A percentile compares a stretch with the other conserved stretches of the same genome.
These are phyloP conservation scores for Watsonalla cultraria DNA, from an alignment of 2,888 invertebrate genomes.

Conservation along the genomic window DNA sequence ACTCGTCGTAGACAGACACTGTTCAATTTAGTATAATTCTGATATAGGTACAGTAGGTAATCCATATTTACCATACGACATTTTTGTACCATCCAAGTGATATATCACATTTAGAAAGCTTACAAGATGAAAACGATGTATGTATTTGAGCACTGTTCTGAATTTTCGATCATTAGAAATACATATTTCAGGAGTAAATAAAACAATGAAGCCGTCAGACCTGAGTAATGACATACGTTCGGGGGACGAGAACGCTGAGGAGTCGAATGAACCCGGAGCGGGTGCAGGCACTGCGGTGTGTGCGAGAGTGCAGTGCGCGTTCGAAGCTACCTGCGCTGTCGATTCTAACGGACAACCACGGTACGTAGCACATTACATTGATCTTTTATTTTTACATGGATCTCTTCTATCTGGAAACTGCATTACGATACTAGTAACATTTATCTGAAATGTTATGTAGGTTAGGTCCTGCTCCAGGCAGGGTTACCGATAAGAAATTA, in stretches of 20 bases:
- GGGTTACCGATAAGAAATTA: too few species aligned
- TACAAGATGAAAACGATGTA: too few species aligned
- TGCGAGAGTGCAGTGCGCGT: conserved; percentile 89
- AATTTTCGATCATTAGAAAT: neutral
- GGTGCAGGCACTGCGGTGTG: conserved; percentile 83
- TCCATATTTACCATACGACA: too few species aligned
- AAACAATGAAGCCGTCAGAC: conserved; percentile 45
- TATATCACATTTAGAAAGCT: too few species aligned
- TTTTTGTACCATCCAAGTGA: too few species aligned
- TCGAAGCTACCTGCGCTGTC: conserved; percentile 90
- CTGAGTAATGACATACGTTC: conserved; percentile 56
- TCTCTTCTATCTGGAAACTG: too few species aligned
- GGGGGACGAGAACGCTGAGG: conserved; percentile 48
- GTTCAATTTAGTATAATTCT: too few species aligned
- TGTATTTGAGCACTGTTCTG: neutral
- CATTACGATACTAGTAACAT: too few species aligned
- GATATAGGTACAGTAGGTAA: too few species aligned
- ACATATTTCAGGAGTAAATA: conserved; percentile 45
- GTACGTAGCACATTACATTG: conserved; percentile 6
- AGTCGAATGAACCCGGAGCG: conserved; percentile 44
- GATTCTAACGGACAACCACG: conserved; percentile 81
- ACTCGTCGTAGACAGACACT: too few species aligned
- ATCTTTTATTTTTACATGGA: neutral
- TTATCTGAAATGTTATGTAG: neutral
- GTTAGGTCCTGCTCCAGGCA: neutral